Evolutionary conservation across 2,888 invertebrate species (phyloP), one percentile per base, ranked within the genome.

Genomic region (Aspidiotus rigidus): DNA sequence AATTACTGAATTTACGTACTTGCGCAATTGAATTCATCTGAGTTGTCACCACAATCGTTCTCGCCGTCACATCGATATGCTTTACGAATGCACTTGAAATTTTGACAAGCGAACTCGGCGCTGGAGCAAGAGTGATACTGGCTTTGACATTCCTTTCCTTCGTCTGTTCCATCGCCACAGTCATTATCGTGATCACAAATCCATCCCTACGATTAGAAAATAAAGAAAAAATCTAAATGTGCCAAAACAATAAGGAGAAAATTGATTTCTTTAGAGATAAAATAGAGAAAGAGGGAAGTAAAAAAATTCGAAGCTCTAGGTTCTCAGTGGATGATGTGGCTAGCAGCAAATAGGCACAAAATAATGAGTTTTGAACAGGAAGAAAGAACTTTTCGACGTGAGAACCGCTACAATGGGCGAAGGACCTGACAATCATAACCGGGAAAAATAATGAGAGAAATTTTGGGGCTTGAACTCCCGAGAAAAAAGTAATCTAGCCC

Each of bases 91-190:
- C 98, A 98, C 77, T 94, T 94, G 78, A 93, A 92, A 80, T 98
- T 97, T 75, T 90, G 89, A 75, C 98, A 98, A 13, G 90, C 87
- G 79, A 95, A 98, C 77, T 98, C 94, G 73, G 86, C 85, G 0
- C 85, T 80, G 0, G 86, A 85, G 77, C 96, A 97, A 3, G 85
- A 84, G 75, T 90, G 90, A 78, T 94, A 94, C 74, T 87, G 85
- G 0, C 85, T 82, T 74, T 89, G 90, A 77, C 94, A 94, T 77
- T 88, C 88, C 78, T 92, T 92, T 15, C 90, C 90, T 80, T 99
- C 98, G 76, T 99, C 98, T 7, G 92, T 91, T n/a, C 94, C 93
- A 77, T 97, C 97, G 0, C 93, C 90, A 77, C 98, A 99, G 78
- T 98, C 87, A 76, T 94, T 93, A 77, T 94, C 97, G 77, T 93